Evolutionary conservation across 2,113 vertebrate genomes (phyloP), one percentile per base, ranked within the genome.

Genomic region (Genyomyrus donnyi): DNA sequence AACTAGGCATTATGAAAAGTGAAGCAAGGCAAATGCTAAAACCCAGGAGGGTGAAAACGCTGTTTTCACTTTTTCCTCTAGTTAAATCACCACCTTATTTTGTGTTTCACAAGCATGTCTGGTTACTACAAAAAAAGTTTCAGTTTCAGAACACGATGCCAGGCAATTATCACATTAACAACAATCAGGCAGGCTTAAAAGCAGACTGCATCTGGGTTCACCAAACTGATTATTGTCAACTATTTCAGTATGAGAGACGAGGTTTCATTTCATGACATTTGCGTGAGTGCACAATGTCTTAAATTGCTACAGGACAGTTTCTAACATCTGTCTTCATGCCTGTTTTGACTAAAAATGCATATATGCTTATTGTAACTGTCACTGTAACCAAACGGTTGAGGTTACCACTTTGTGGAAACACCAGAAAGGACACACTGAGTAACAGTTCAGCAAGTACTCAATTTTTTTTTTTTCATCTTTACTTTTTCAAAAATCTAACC

Each of bases 161-260:
- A 42, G 74, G 74, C 74, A 80, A 80, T 39, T 42, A 80, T 80
- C 74, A 80, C 74, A 80, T 80, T 80, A 80, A 80, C 74, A 80
- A 42, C 35, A 42, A 35, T 42, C 74, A 35, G 15, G 74, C 74
- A 80, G 19, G 74, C 74, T 42, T 80, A 42, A 80, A 80, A 80
- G 15, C 70, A 15, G n/a, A 42, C 35, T 35, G 15, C 74, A 35
- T 42, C 35, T 80, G 35, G 62, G 62, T 19, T 80, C 74, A 80
- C 74, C 74, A 80, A 80, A 35, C 74, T 80, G 35, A 80, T 80
- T 80, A 77, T 77, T 77, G 74, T 80, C 74, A 80, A 80, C 5
- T 42, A 80, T 7, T 80, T 35, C 74, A 19, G 35, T 80, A 80
- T 80, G 35, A 80, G 17, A 39, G 74, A 80, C 74, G 42, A 42